phyloP scores from a whole-genome alignment of 2,113 vertebrate species.

The Patagioenas fasciata region DNA sequence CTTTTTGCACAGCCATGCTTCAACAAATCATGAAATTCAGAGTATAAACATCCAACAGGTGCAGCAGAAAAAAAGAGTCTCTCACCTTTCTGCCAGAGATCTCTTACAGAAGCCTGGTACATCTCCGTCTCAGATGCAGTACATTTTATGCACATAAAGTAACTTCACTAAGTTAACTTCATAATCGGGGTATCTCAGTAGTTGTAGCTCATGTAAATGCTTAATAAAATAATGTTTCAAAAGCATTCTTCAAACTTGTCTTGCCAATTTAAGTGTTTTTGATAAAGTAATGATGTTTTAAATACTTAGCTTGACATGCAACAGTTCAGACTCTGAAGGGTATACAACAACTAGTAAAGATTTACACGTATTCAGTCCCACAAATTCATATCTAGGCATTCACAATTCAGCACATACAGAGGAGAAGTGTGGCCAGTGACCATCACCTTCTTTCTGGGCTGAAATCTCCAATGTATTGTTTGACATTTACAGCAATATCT shows the following conservation, averaged over 20 bases:
- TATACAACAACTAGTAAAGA: neutral
- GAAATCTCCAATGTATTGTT: neutral
- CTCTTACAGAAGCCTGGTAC: neutral
- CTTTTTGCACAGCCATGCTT: constrained; percentile 8
- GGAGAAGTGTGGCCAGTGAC: neutral
- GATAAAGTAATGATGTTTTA: neutral
- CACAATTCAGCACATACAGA: neutral
- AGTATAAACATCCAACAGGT: neutral
- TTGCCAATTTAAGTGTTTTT: neutral
- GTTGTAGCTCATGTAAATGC: neutral
- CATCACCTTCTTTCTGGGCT: neutral
- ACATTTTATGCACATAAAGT: neutral
- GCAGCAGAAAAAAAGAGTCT: neutral
- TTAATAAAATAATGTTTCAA: neutral
- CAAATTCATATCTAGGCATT: neutral
- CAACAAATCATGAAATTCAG: neutral
- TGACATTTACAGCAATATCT: neutral
- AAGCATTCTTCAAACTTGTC: neutral
- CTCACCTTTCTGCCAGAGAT: neutral
- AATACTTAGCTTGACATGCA: neutral
- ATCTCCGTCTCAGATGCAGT: neutral
- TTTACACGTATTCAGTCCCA: neutral
- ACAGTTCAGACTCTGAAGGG: neutral
- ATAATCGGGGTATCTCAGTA: neutral
- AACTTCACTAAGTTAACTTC: neutral